Conservation (phyloP, 2,888 invertebrate genomes). For the Gymnoscelis rufifasciata region DNA sequence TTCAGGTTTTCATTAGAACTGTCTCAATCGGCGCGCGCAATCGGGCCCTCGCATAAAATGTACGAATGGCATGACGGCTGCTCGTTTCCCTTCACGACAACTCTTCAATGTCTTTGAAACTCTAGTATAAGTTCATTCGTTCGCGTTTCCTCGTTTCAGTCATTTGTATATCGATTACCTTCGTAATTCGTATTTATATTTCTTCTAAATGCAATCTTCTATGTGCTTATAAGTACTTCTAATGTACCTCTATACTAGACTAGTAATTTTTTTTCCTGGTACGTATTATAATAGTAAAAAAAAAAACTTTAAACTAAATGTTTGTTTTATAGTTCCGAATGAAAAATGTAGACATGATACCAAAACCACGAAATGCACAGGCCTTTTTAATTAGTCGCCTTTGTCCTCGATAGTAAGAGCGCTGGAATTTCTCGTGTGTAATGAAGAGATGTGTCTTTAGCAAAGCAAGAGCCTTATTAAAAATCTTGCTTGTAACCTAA, state of each 20-base stretch:
- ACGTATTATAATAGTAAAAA: too few species aligned
- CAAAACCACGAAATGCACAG: conserved; percentile 8
- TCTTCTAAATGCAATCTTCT: too few species aligned
- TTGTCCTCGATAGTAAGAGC: conserved; percentile 31
- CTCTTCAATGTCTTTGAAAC: conserved; percentile 23
- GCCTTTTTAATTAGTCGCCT: conserved; percentile 19
- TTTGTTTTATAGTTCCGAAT: too few species aligned
- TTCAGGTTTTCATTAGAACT: conserved; percentile 77
- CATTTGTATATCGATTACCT: conserved; percentile 15
- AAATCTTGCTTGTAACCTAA: conserved; percentile 54
- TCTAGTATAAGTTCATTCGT: conserved; percentile 22
- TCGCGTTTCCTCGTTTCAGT: conserved; percentile 14
- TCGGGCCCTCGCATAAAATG: conserved; percentile 76
- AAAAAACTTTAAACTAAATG: too few species aligned
- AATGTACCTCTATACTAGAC: too few species aligned
- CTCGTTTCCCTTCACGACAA: conserved; percentile 50
- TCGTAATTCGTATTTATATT: too few species aligned
- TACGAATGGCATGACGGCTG: conserved; percentile 76
- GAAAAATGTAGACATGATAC: conserved; percentile 12
- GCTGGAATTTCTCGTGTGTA: conserved; percentile 39
- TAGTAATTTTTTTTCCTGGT: too few species aligned
- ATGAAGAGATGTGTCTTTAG: conserved; percentile 51
- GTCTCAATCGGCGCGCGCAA: conserved; percentile 68
- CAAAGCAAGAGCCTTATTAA: conserved; percentile 58
- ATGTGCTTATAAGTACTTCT: too few species aligned